Conservation (phyloP, 2,797 vertebrate genomes). For the Galagoides demidoff region DNA sequence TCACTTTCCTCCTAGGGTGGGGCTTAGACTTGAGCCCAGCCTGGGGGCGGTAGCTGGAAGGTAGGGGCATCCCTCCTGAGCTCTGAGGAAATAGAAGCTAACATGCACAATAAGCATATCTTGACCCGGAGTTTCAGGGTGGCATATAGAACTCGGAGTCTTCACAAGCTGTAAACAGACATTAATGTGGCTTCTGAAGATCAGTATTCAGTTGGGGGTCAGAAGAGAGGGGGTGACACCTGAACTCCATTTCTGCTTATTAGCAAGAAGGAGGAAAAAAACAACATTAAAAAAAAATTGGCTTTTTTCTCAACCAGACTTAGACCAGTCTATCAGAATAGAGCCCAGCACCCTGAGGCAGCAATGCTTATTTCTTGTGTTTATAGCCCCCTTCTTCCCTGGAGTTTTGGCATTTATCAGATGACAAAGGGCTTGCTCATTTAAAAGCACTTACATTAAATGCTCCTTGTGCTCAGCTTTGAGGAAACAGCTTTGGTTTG, state of each 20-base stretch:
- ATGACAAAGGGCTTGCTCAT: conserved; percentile 64
- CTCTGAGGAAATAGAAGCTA: background rate
- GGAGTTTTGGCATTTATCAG: conserved; percentile 63
- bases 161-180: accelerated
- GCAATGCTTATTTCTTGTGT: background rate
- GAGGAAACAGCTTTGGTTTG: conserved; percentile 21
- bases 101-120: background rate
- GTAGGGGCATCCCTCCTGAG: background rate
- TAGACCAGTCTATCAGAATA: conserved; percentile 44
- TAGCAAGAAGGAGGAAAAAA: background rate
- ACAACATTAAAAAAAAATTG: background rate
- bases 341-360: background rate
- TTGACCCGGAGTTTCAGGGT: background rate
- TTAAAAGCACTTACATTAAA: conserved; percentile 62
- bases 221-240: background rate
- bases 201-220: background rate
- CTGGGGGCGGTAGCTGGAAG: background rate
- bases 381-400: background rate
- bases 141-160: accelerated
- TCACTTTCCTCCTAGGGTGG: no score
- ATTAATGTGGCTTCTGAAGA: accelerated
- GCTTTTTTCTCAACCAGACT: background rate
- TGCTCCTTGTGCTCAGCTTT: background rate
- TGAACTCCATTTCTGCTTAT: background rate
- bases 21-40: background rate